Percentiles rank a stretch among this genome's conserved stretches.
Conservation (phyloP, 2,797 vertebrate species). For the Glyptemys insculpta region DNA sequence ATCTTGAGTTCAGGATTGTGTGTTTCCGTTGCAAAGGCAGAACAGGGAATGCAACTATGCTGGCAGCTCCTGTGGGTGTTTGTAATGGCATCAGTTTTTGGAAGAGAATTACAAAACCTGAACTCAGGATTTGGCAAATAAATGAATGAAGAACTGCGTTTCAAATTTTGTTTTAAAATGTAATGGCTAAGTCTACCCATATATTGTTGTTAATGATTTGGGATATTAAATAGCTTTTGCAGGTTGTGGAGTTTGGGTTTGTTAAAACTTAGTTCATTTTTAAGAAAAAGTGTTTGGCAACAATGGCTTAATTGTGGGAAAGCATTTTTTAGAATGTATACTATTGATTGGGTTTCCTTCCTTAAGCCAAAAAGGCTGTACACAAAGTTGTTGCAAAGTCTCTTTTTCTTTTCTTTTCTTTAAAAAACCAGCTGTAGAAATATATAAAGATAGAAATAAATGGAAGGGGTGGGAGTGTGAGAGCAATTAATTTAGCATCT, state of each 20-base stretch:
- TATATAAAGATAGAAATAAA: not conserved
- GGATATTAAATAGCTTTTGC: not conserved
- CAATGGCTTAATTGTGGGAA: not conserved
- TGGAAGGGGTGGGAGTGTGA: not conserved
- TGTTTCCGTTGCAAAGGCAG: not conserved
- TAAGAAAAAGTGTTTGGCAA: not conserved
- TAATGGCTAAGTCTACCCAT: not conserved
- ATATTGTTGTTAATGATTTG: not conserved
- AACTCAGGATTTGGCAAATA: not conserved
- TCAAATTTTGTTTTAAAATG: not conserved
- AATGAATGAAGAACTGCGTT: not conserved
- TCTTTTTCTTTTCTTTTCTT: not conserved
- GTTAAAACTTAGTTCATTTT: not conserved
- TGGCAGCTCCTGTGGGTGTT: not conserved
- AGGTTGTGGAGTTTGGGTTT: not conserved
- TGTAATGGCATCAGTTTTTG: not conserved
- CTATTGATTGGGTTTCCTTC: not conserved
- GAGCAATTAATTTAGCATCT: not conserved
- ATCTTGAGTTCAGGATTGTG: not conserved
- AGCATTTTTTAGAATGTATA: not conserved
- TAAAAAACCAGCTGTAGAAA: not conserved
- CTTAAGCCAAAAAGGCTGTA: not conserved
- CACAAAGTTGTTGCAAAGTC: not conserved
- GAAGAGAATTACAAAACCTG: not conserved
- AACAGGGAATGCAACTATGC: not conserved